A percentile compares a stretch with the other conserved stretches of the same genome.
These are phyloP conservation scores for Neomonachus schauinslandi DNA, from an alignment of 2,113 vertebrate genomes.

Conservation along the genomic window DNA sequence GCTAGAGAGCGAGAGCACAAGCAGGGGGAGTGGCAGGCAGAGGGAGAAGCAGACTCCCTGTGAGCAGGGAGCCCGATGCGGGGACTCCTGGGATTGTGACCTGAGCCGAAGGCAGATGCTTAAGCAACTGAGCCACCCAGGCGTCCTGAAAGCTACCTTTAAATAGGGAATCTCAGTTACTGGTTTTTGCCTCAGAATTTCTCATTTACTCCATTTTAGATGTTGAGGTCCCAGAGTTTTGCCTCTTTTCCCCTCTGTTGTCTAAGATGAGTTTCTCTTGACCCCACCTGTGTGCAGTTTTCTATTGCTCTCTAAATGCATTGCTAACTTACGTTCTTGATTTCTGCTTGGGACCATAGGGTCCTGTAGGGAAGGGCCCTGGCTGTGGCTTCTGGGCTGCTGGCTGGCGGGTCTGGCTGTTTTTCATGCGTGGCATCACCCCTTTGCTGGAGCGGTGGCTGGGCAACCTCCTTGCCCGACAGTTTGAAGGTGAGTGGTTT, in stretches of 20 bases:
- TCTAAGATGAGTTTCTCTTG: not conserved
- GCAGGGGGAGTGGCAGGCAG: not conserved
- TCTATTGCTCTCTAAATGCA: not conserved
- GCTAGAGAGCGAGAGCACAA: not conserved
- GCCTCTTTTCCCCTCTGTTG: not conserved
- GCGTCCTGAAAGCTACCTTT: not conserved
- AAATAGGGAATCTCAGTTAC: not conserved
- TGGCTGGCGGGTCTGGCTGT: conserved; percentile 99
- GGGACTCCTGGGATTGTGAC: not conserved
- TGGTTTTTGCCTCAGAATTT: conserved; percentile 2
- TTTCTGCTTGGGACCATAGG: conserved; percentile 84
- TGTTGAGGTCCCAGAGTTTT: not conserved
- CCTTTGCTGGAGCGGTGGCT: conserved; percentile 98
- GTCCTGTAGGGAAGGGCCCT: conserved; percentile 98
- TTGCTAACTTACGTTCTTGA: conserved; percentile 44
- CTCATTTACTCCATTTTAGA: not conserved
- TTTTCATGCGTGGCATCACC: conserved; percentile 99
- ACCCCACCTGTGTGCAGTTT: not conserved
- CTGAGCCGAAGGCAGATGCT: not conserved
- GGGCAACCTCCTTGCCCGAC: conserved; percentile 97
- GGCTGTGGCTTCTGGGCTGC: conserved; percentile 99
- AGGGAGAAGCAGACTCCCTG: not conserved
- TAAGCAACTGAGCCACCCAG: not conserved
- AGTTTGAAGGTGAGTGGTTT: conserved; percentile 95
- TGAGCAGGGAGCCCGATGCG: not conserved